Evolutionary conservation across 2,888 invertebrate species (phyloP).

Genomic region (Molorchus minor): DNA sequence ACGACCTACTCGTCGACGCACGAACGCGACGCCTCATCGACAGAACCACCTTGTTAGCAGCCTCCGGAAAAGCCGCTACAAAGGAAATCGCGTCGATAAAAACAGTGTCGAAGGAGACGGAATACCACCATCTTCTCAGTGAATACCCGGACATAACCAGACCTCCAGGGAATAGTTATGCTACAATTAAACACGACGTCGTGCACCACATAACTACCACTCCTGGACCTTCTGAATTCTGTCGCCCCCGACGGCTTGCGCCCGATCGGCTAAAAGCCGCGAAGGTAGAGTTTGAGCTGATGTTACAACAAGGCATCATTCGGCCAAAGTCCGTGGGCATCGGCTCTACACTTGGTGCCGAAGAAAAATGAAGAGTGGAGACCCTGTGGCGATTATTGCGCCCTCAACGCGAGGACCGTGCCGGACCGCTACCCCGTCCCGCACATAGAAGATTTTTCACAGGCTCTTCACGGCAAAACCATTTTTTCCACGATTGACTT

Average conservation of each 20-base stretch:
- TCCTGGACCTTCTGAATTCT: conserved; percentile 39
- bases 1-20: conserved; percentile 15
- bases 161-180: neutral
- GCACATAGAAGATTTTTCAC: conserved; percentile 4
- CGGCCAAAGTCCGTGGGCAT: conserved; percentile 49
- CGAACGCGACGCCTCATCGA: conserved; percentile 13
- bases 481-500: conserved; percentile 29
- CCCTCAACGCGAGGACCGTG: neutral
- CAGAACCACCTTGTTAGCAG: conserved; percentile 2
- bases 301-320: conserved; percentile 46
- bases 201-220: neutral
- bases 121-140: conserved; percentile 1
- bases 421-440: no score
- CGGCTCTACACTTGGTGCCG: conserved; percentile 52
- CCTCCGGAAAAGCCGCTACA: neutral
- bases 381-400: conserved; percentile 40
- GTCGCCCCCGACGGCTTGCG: conserved; percentile 50
- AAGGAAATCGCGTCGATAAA: neutral
- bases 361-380: conserved; percentile 49
- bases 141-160: neutral
- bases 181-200: neutral
- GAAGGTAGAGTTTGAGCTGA: conserved; percentile 47
- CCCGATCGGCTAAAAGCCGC: conserved; percentile 49
- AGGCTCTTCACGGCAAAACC: conserved; percentile 24
- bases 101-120: neutral